Evolutionary conservation across 2,888 invertebrate genomes (phyloP), one percentile per base, ranked within the genome.

Genomic region (Xestobium rufovillosum): DNA sequence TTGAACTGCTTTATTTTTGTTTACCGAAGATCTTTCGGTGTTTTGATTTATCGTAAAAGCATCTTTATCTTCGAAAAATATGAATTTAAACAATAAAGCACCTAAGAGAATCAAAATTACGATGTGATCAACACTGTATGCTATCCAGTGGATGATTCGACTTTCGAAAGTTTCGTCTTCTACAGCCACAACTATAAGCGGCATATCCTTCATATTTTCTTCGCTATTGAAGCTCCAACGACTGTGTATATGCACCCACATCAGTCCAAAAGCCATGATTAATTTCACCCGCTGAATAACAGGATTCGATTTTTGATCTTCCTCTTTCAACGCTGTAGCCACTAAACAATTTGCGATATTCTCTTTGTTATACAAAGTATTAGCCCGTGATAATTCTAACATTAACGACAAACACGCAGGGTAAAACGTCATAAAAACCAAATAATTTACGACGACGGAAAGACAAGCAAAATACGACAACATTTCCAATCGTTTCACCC

Each of bases 401-500:
- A 92, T 83, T 11, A 95, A 70, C 2, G 91, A 87, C 26, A 95
- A 70, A 54, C 89, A 91, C 4, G 94, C 89, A 1, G 94, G 94
- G 63, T 91, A 94, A 59, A 95, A 90, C 1, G 91, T 90, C 73
- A 94, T 88, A 53, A 95, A 91, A 13, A 92, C 89, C 31, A 91
- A 66, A 61, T 92, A 94, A 65, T 94, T 92, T 4, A 92, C 90
- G 32, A 92, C 66, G 26, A 91, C 82, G 3, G 92, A 90, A 49
- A 94, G 72, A 54, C 91, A 91, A 15, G 91, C 92, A 63, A 88
- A 94, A 38, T 83, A 85, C 57, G 91, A 91, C 52, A 94, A 77
- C 42, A 87, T 81, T 64, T 92, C 92, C 43, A 95, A 65, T 26
- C 90, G 75, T 31, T 80, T 77, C 0, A 92, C 88, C 9, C 92